Conservation (phyloP, 2,888 invertebrate genomes). For the Polyommatus icarus region DNA sequence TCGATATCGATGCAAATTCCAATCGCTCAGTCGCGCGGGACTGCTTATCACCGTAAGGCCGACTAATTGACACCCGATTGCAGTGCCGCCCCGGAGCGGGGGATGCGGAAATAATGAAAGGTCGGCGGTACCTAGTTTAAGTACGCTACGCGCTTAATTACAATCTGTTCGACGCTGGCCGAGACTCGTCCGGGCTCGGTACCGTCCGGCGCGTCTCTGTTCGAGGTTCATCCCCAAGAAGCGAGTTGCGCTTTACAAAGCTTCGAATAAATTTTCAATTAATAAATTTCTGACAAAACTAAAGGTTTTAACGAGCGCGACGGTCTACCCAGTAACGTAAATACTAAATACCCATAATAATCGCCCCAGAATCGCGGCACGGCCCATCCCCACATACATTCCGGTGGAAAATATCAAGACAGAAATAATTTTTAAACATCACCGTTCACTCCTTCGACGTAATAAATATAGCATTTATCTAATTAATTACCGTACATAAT, state of each 20-base stretch:
- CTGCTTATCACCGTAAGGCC: slow-evolving; percentile 67
- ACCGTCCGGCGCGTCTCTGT: neutral
- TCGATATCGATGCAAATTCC: slow-evolving; percentile 55
- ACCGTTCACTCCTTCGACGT: slow-evolving; percentile 60
- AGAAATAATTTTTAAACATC: slow-evolving; percentile 79
- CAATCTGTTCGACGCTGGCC: slow-evolving; percentile 51
- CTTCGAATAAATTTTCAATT: neutral
- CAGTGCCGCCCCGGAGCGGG: slow-evolving; percentile 50
- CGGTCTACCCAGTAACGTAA: slow-evolving; percentile 54
- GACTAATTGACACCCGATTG: slow-evolving; percentile 72
- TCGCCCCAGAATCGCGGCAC: slow-evolving; percentile 43
- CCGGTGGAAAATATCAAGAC: slow-evolving; percentile 75
- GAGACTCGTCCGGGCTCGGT: slow-evolving; percentile 40
- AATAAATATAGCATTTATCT: slow-evolving; percentile 78
- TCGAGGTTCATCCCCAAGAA: neutral
- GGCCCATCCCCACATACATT: slow-evolving; percentile 63
- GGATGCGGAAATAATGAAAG: slow-evolving; percentile 64
- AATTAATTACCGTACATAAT: slow-evolving; percentile 79
- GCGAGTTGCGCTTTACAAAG: slow-evolving; percentile 4
- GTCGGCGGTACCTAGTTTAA: slow-evolving; percentile 60
- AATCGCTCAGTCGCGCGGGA: slow-evolving; percentile 57
- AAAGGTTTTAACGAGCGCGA: slow-evolving; percentile 38
- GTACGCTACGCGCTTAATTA: slow-evolving; percentile 56
- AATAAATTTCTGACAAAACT: neutral
- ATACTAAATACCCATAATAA: slow-evolving; percentile 52